A percentile compares a stretch with the other conserved stretches of the same genome.
Evolutionary conservation across 2,113 vertebrate genomes (phyloP).

Genomic region (Corythornis vintsioides): DNA sequence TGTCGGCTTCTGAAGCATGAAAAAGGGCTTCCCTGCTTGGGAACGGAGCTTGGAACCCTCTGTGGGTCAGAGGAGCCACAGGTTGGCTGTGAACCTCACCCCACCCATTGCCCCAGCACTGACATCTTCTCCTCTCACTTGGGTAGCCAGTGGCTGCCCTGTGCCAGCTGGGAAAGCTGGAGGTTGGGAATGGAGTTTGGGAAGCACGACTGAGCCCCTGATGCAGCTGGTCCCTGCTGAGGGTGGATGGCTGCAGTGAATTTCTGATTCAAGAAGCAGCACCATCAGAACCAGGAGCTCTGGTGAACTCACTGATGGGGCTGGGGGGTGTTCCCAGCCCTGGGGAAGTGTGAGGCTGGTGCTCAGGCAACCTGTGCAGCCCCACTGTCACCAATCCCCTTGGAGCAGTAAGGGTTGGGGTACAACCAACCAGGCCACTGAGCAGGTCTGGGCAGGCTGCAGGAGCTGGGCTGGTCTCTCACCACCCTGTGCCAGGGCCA

Average conservation of each 20-base stretch:
- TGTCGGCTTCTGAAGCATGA: not conserved
- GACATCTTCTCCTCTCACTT: fast-evolving
- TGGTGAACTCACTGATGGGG: fast-evolving
- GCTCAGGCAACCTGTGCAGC: not conserved
- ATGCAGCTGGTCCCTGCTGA: not conserved
- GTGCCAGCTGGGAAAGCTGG: not conserved
- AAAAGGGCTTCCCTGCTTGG: not conserved
- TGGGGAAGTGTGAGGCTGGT: not conserved
- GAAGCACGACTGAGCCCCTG: fast-evolving
- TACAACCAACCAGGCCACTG: not conserved
- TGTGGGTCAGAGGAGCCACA: not conserved
- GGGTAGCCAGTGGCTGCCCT: not conserved
- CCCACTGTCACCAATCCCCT: not conserved
- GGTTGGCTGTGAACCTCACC: not conserved
- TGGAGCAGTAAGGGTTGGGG: fast-evolving
- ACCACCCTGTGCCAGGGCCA: fast-evolving
- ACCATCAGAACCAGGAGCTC: not conserved
- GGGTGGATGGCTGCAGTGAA: not conserved
- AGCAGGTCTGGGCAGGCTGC: not conserved
- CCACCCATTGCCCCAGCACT: fast-evolving
- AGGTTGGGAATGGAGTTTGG: not conserved
- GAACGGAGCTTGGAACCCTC: fast-evolving
- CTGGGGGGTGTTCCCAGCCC: not conserved
- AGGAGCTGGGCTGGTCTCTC: not conserved
- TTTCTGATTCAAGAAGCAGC: not conserved